Base-by-base conservation (phyloP, 1,140 invertebrate genomes). In the Meloidogyne floridensis region DNA sequence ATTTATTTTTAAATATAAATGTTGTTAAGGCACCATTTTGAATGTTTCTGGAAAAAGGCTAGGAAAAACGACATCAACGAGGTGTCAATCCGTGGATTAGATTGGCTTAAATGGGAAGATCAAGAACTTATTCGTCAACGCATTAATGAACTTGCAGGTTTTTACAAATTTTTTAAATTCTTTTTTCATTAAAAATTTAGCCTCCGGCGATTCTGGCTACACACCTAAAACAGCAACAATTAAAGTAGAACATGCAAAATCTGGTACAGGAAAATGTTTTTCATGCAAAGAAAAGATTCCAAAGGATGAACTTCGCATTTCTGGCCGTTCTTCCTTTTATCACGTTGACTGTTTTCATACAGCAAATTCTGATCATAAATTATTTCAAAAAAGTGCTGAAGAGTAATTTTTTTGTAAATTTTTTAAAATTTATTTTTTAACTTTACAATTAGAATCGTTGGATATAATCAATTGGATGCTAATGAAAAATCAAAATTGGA, bases 1-100 rank as follows among this genome's bases (percentile, higher is more conserved):
- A 18, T 69, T 71, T n/a, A 15, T 53, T 79, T 56, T 18, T 54
- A 72, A 80, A 42, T 56, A 4, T 11, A 69, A 54, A 65, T 13
- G 15, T 20, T 81, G 32, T 77, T 51, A 51, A 86, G 96, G 96
- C 93, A 97, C 91, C 96, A 98, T 91, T 91, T 96, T 10, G 94
- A 95, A 82, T 98, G 97, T 90, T 98, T 98, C 92, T 87, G 87
- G 85, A 82, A 82, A 18, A 69, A 77, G 53, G 51, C 74, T 32
- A 69, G 80, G 3, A 77, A 80, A 72, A 83, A 81, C 69, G 74
- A 85, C 13, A 86, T 87, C 7, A 87, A 87, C 43, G 87, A 88
- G 65, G 75, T 85, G 5, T 83, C 87, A 13, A 88, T 88, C 74
- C 82, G 85, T 15, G 87, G 88, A 11, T 72, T 88, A n/a, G 87